phyloP scores from a whole-genome alignment of 1,140 invertebrate genomes.

The Tenebrio molitor region DNA sequence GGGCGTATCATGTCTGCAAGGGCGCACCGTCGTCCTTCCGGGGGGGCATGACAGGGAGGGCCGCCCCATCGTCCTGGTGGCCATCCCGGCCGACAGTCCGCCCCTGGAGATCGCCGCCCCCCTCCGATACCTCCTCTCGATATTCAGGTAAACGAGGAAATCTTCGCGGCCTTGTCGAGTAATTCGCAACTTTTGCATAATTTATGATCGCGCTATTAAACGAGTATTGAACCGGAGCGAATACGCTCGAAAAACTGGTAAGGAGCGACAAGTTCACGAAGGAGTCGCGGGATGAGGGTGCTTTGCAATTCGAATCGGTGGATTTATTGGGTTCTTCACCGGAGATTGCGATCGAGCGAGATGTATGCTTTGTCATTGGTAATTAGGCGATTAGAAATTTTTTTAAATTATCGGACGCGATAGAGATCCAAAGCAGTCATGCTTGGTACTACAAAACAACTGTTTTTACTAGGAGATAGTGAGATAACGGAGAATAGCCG shows the following conservation, averaged over 20 bases:
- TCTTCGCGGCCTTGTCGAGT: not conserved
- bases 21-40: conserved; percentile 67
- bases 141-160: conserved; percentile 71
- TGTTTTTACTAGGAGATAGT: no score
- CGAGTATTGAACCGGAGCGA: not conserved
- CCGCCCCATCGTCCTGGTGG: conserved; percentile 74
- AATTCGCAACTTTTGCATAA: not conserved
- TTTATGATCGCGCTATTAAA: not conserved
- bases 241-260: not conserved
- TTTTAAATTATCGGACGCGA: no score
- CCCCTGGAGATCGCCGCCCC: conserved; percentile 70
- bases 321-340: no score
- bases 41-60: conserved; percentile 77
- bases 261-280: no score
- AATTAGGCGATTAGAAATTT: no score
- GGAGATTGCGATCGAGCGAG: no score
- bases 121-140: conserved; percentile 72
- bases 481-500: no score
- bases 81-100: conserved; percentile 72
- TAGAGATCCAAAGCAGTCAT: no score
- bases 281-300: no score
- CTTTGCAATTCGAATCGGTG: no score
- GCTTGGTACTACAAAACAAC: no score
- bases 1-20: conserved; percentile 70
- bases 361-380: no score